Evolutionary conservation across 2,888 invertebrate species (phyloP).

Genomic region (Tetranychus piercei): DNA sequence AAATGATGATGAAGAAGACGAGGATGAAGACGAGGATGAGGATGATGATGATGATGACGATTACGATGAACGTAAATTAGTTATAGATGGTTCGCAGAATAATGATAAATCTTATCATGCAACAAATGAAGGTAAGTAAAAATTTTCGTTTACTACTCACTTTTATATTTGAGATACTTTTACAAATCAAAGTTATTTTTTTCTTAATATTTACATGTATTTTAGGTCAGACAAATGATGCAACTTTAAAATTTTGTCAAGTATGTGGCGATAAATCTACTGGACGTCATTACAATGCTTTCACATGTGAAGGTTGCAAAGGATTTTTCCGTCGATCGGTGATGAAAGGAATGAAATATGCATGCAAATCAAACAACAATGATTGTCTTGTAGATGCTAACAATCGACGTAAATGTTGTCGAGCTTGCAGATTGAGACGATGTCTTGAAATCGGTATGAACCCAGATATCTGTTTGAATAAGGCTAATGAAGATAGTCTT

Average conservation of each 20-base stretch:
- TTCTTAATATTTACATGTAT: no score
- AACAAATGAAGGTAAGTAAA: no score
- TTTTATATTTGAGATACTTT: no score
- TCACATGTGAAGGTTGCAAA: constrained; percentile 16
- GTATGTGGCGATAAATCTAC: constrained; percentile 6
- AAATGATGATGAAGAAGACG: no score
- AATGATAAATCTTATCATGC: no score
- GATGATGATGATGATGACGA: no score
- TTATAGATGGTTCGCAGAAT: no score
- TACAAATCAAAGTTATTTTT: no score
- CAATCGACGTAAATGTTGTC: constrained; percentile 7
- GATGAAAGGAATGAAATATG: constrained; percentile 9
- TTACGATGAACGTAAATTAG: no score
- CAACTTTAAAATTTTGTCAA: background rate
- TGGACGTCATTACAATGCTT: constrained; percentile 12
- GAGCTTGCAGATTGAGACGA: background rate
- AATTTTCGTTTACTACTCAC: no score
- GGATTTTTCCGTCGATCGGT: constrained; percentile 12
- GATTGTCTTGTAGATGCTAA: background rate
- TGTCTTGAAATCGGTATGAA: constrained; percentile 9
- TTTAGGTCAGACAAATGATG: no score
- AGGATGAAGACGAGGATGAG: no score
- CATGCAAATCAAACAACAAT: background rate
- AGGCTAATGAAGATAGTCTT: background rate
- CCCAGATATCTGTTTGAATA: constrained; percentile 6